Conservation (phyloP, 1,140 invertebrate genomes). For the Ptiloglossa arizonensis region DNA sequence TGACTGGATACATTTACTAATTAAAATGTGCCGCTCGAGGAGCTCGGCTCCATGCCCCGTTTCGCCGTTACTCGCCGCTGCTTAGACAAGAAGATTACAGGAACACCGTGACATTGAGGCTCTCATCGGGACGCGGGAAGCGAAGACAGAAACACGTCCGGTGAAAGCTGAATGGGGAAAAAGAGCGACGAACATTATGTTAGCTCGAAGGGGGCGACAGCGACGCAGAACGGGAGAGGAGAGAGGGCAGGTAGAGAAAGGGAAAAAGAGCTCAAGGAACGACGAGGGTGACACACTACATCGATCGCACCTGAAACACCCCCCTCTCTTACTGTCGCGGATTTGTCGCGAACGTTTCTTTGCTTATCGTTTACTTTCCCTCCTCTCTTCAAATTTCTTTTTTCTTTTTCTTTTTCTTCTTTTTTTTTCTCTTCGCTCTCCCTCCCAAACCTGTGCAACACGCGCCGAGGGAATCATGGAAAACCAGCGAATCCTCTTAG, state of each 20-base stretch:
- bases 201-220: conserved; percentile 14
- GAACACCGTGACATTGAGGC: conserved; percentile 62
- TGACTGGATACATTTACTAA: conserved; percentile 61
- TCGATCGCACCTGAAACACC: conserved; percentile 70
- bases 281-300: conserved; percentile 58
- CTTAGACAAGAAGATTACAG: conserved; percentile 63
- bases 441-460: neutral
- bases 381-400: neutral
- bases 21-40: conserved; percentile 51
- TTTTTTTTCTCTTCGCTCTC: no score
- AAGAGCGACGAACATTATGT: neutral
- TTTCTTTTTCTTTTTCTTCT: no score
- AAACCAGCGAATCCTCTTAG: conserved; percentile 40
- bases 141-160: neutral
- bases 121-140: conserved; percentile 24
- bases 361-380: conserved; percentile 33
- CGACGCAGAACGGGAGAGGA: conserved; percentile 9
- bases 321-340: conserved; percentile 46
- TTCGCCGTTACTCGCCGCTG: conserved; percentile 27
- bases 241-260: conserved; percentile 30
- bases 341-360: conserved; percentile 26
- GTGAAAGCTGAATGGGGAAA: neutral
- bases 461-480: conserved; percentile 7
- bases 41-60: neutral
- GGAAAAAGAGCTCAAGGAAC: conserved; percentile 49